Evolutionary conservation across 2,797 vertebrate genomes (phyloP), one percentile per base, ranked within the genome.

Genomic region (Saxicola maurus): DNA sequence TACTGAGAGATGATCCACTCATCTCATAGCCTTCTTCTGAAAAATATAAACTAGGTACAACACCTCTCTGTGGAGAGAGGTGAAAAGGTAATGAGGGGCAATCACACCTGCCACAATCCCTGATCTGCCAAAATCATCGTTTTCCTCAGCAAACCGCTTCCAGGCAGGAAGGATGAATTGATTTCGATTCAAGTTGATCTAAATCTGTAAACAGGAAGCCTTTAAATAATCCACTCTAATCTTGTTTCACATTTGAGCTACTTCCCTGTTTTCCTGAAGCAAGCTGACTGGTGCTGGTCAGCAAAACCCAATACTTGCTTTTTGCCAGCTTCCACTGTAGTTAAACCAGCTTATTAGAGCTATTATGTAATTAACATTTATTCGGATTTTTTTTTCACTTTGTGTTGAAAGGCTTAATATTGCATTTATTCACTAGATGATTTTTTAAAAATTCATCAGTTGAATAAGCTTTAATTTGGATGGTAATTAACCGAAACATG

Each of bases 211-310:
- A 91, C 74, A 93, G 90, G 83, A 94, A 93, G 81, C 86, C 92
- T 91, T 93, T 92, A 93, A 94, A 92, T 92, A 93, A 93, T 92
- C 90, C 86, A 69, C 88, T 93, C 62, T 90, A 93, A 92, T 93
- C 88, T 94, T 83, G 67, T 91, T 95, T 83, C 81, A 78, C 80
- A 75, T 90, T 91, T 75, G 66, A 91, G 62, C 42, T 87, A 72
- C 74, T 90, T 88, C 9, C 2, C 75, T 65, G 8, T 81, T 92
- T 83, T 78, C 67, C 77, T 68, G 73, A 78, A 92, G 59, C 40
- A 61, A 75, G 69, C 28, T 72, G 73, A 57, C 73, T 81, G 80
- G 37, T 19, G 14, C 92, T 90, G 88, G 93, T 94, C 92, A 91
- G 83, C 92, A 95, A 83, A 92, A 86, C 62, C 64, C 51, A 30